Base-by-base conservation (phyloP, 2,888 invertebrate genomes). In the Scaptomyza caliginosa region DNA sequence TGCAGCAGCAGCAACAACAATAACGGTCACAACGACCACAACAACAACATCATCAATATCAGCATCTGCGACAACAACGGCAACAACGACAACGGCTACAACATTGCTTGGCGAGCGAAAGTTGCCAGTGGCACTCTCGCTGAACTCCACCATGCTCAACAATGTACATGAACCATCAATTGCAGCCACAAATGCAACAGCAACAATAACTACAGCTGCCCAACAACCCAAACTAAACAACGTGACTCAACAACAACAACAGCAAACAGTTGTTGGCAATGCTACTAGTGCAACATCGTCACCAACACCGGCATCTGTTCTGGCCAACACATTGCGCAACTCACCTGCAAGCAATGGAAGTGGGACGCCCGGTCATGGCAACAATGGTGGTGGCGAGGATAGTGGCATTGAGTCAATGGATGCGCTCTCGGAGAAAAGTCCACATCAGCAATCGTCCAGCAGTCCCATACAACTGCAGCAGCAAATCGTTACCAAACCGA, bases 381-480 rank as follows among this genome's bases (percentile, higher is more conserved):
- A 88, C 48, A 89, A 88, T 52, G 88, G 89, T 10, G 86, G 84
- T 84, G 96, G 96, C 40, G 97, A 97, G 89, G 97, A 97, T 91
- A 97, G 97, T 57, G 97, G 97, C 13, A 97, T 97, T 57, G 97
- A 97, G 90, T 96, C 96, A 32, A 97, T 97, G 97, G 97, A 97
- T 90, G 97, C 97, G 2, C 91, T 97, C n/a, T 97, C 97, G 17
- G 97, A 97, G 90, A 97, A 97, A 90, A 96, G 95, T 69, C 96
- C 96, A n/a, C 96, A 96, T 91, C 96, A 96, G 90, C 95, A 96
- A 91, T 95, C 93, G 91, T 88, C 89, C 1, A 87, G 88, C 58
- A 96, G 94, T 90, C 96, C 94, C 69, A 85, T 67, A 34, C 81
- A 66, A 36, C 48, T 66, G 40, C 80, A 71, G 11, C 77, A 67